Conservation (phyloP, 2,888 invertebrate species). For the Rhagium mordax region DNA sequence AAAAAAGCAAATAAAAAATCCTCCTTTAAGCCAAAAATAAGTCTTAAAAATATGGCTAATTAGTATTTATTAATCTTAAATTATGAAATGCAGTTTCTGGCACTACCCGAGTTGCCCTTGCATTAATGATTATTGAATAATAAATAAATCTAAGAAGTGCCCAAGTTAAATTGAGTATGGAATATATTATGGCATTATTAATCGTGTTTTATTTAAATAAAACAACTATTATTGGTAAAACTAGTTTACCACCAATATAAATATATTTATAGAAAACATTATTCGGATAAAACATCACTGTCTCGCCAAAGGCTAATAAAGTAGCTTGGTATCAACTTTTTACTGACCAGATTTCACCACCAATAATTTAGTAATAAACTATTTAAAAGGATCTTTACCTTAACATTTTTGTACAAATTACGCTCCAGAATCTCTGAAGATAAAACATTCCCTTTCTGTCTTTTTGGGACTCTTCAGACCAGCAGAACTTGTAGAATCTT, state of each 20-base stretch:
- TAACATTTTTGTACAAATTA: not conserved
- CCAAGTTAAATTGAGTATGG: not conserved
- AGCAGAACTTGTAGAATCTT: no score
- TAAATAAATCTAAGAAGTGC: not conserved
- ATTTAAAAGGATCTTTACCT: not conserved
- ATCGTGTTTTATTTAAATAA: no score
- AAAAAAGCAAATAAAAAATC: not conserved
- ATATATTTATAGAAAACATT: not conserved
- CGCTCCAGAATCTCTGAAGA: no score
- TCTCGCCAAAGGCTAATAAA: not conserved
- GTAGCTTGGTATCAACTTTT: not conserved
- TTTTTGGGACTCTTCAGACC: no score
- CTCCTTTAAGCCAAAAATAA: not conserved
- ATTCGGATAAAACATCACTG: not conserved
- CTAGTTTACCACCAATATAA: not conserved
- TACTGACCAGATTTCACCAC: not conserved
- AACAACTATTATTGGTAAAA: not conserved
- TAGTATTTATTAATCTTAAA: not conserved
- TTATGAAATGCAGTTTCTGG: not conserved
- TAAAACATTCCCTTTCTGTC: no score
- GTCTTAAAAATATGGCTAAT: no score
- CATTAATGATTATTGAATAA: not conserved
- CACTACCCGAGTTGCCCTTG: not conserved
- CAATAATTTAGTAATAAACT: not conserved
- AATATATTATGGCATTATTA: not conserved